These are phyloP conservation scores for Lycophotia porphyrea DNA, from an alignment of 2,888 invertebrate species.

Conservation along the genomic window DNA sequence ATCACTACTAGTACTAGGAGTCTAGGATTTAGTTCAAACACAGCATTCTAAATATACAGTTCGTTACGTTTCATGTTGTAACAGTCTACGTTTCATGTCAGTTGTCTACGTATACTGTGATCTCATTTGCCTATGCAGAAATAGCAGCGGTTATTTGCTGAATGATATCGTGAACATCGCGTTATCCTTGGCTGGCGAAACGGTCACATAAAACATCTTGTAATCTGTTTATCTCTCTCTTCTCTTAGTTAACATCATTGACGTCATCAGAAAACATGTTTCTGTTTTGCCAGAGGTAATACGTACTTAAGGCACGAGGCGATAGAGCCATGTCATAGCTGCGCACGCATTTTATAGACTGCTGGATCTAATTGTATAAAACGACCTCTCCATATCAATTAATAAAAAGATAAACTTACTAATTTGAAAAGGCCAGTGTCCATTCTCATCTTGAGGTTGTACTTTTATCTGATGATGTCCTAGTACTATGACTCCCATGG, in stretches of 20 bases:
- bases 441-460: constrained; percentile 91
- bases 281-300: not conserved
- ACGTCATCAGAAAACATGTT: not conserved
- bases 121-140: not conserved
- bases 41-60: not conserved
- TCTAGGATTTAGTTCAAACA: not conserved
- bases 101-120: not conserved
- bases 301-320: not conserved
- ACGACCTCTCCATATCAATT: not conserved
- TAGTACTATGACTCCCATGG: constrained; percentile 96
- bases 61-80: not conserved
- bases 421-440: constrained; percentile 95
- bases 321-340: not conserved
- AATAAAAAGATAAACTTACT: constrained; percentile 88
- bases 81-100: too few species aligned
- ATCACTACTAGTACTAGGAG: not conserved
- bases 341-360: not conserved
- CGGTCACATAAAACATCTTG: not conserved
- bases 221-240: not conserved
- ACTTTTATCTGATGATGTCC: constrained; percentile 95
- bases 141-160: constrained; percentile 7
- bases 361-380: not conserved
- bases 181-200: not conserved
- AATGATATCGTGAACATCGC: not conserved
- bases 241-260: not conserved